phyloP scores from a whole-genome alignment of 2,113 vertebrate genomes.

The Suncus etruscus region DNA sequence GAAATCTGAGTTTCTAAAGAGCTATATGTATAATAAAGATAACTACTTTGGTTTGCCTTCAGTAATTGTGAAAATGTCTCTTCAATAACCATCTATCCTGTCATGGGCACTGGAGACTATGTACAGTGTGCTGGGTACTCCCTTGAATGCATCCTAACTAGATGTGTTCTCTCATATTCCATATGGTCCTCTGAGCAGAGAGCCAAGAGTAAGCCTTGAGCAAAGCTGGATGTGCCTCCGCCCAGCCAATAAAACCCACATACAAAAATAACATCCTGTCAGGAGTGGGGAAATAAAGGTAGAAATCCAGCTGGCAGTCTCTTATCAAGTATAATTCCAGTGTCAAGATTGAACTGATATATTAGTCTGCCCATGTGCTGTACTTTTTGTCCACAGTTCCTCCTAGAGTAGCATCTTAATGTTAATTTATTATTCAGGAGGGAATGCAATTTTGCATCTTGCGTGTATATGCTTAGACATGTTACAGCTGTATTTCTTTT shows the following conservation, averaged over 20 bases:
- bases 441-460: conserved; percentile 33
- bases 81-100: not conserved
- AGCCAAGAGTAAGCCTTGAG: too few species aligned
- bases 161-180: too few species aligned
- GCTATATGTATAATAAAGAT: not conserved
- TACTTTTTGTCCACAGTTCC: conserved; percentile 10
- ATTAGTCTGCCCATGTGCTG: not conserved
- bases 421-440: conserved; percentile 10
- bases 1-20: not conserved
- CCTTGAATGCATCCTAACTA: too few species aligned
- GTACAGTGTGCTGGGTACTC: too few species aligned
- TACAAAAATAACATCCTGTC: not conserved
- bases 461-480: not conserved
- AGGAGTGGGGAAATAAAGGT: not conserved
- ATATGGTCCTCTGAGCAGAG: too few species aligned
- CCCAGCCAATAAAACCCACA: too few species aligned
- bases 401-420: not conserved
- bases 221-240: too few species aligned
- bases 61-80: not conserved
- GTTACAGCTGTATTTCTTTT: conserved; percentile 4
- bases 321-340: not conserved
- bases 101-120: too few species aligned
- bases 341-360: not conserved
- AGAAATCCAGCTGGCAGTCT: not conserved
- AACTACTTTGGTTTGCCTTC: not conserved